Evolutionary conservation across 2,113 vertebrate genomes (phyloP), one percentile per base, ranked within the genome.

Genomic region (Phrynosoma blainvillii): DNA sequence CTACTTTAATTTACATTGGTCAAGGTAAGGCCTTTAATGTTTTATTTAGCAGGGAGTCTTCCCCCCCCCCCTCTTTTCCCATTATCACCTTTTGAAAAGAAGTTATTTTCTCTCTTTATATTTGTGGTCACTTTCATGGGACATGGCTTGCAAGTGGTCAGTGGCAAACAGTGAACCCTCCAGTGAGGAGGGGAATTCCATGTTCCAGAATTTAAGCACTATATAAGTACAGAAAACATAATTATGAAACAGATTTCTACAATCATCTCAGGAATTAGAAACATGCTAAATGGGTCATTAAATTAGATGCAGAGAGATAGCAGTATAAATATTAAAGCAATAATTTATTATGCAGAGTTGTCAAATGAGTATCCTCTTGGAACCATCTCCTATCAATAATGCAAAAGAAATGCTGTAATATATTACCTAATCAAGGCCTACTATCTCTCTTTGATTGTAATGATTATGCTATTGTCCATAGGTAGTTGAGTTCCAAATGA

Each of bases 171-270:
- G 8, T 71, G 30, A 73, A 91, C 86, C 0, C 5, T 84, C 47
- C 82, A 7, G 84, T 84, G 78, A 92, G 18, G 10, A 91, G 78
- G 87, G 4, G 0, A 21, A 42, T 83, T 11, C 66, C 90, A 40
- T 91, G 25, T 40, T 21, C 47, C 75, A 74, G 59, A 91, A 21
- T 88, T 94, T 90, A 91, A 95, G 90, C 74, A 88, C 8, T 56
- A 85, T 85, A 30, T 85, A 84, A 52, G 83, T 95, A 91, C 6
- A 76, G 75, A 90, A 83, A 1, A 0, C 18, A 86, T 85, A 86
- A 54, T 91, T 93, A 81, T 85, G n/a, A 90, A 94, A 92, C 16
- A 92, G 16, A 90, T 91, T 93, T 95, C 20, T 90, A 93, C 10
- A 89, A 93, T 89, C 88, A 92, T n/a, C 32, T 83, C 81, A 91